Conservation (phyloP, 2,888 invertebrate genomes). For the Tachina grossa region DNA sequence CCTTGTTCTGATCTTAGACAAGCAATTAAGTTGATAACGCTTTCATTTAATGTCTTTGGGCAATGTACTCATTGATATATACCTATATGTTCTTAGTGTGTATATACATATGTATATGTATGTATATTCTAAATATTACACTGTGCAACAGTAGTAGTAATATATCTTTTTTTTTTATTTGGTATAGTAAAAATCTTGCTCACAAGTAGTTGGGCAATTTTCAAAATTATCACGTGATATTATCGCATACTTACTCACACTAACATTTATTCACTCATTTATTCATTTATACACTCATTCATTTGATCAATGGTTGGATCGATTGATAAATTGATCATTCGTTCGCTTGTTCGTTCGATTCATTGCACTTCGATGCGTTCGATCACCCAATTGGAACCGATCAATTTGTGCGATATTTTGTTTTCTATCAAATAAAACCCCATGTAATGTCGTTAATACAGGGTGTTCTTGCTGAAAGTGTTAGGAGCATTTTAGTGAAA, state of each 20-base stretch:
- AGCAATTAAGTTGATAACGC: slow-evolving; percentile 70
- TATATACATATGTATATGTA: neutral
- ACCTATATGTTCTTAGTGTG: neutral
- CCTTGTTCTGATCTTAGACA: slow-evolving; percentile 64
- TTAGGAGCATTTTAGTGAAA: neutral
- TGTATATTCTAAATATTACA: neutral
- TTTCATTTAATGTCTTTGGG: slow-evolving; percentile 49
- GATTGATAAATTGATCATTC: slow-evolving; percentile 26
- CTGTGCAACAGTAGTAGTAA: slow-evolving; percentile 15
- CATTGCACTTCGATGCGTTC: slow-evolving; percentile 76
- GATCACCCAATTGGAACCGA: slow-evolving; percentile 83
- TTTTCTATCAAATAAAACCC: slow-evolving; percentile 45
- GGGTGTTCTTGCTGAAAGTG: slow-evolving; percentile 12
- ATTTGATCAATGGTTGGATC: slow-evolving; percentile 41
- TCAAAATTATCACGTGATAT: slow-evolving; percentile 80
- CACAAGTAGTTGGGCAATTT: slow-evolving; percentile 52
- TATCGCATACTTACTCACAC: slow-evolving; percentile 80
- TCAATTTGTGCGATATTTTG: slow-evolving; percentile 81
- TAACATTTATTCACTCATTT: slow-evolving; percentile 73
- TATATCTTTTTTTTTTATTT: slow-evolving; percentile 11
- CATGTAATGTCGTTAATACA: slow-evolving; percentile 13
- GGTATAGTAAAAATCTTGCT: slow-evolving; percentile 9
- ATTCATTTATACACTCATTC: slow-evolving; percentile 47
- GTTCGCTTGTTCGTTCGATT: slow-evolving; percentile 64
- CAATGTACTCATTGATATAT: too few relatives aligned